Evolutionary conservation across 2,888 invertebrate species (phyloP), one percentile per base, ranked within the genome.

Genomic region (Colletes collaris): DNA sequence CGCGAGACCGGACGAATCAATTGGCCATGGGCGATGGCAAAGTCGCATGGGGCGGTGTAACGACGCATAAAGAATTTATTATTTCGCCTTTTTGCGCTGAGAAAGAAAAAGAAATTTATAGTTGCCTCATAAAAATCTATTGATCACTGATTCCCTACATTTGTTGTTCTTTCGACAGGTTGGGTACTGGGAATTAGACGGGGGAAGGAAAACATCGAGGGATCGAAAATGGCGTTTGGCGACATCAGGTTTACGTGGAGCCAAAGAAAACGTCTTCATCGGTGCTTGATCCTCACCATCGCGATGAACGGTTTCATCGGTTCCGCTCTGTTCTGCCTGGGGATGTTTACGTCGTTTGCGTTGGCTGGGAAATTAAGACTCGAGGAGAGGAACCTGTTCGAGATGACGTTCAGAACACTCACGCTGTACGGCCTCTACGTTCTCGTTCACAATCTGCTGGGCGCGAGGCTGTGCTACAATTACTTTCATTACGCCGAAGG

Each of bases 401-500:
- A 63, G 19, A 10, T 76, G 16, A 73, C 80, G 6, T 80, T 74
- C 27, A 67, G 62, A 37, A 83, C 74, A 0, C n/a, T 83, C 35
- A 68, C 76, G 7, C 37, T 83, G 6, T 83, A 83, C 59, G 83
- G 83, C 0, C 35, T 73, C 3, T 83, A 71, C 40, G 53, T 83
- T 50, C 62, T 71, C 58, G 8, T 71, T 49, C 79, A 83, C 46
- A 83, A 79, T 53, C 65, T 80, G 35, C 4, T 74, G 2, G 83
- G 83, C 55, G 50, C 76, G 50, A 83, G 72, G 13, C 67, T 85
- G 27, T 78, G 66, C 59, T 64, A 63, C 35, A 76, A 85, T 66
- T 75, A 78, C 37, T 78, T 79, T 46, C 72, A 55, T 27, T 72
- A 77, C 13, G 81, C 83, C 8, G 84, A 84, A 68, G 76, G 83